phyloP scores from a whole-genome alignment of 2,113 vertebrate genomes.

The Toxotes jaculatrix region DNA sequence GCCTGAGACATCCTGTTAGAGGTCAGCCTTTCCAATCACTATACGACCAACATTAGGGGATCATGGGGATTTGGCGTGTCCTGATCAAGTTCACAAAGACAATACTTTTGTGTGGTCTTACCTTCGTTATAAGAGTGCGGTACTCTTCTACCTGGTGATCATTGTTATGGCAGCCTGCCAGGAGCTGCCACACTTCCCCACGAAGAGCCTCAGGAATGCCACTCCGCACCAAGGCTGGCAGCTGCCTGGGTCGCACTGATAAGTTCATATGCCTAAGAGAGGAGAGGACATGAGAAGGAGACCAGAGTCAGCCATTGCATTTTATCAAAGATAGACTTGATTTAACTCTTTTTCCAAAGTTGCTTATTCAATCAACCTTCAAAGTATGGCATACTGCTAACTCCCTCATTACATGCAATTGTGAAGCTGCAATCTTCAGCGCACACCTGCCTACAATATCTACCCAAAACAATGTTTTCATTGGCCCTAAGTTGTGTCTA shows the following conservation, averaged over 20 bases:
- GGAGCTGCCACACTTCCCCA: conserved; percentile 98
- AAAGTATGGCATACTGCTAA: background rate
- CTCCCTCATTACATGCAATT: background rate
- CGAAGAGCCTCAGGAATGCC: conserved; percentile 96
- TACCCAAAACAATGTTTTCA: conserved; percentile 4
- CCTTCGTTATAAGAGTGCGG: conserved; percentile 98
- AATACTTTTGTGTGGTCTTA: conserved; percentile 69
- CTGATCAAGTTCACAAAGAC: background rate
- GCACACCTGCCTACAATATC: background rate
- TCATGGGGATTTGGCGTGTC: background rate
- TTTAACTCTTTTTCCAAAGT: background rate
- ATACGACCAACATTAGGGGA: background rate
- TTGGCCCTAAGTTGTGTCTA: background rate
- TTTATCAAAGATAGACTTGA: background rate
- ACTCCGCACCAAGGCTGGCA: conserved; percentile 92
- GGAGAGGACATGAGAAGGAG: background rate
- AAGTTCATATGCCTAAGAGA: conserved; percentile 93
- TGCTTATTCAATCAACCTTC: background rate
- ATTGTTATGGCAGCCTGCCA: conserved; percentile 98
- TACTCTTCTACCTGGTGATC: conserved; percentile 98
- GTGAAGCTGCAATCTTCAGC: background rate
- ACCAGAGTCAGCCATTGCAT: background rate
- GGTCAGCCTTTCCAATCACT: background rate
- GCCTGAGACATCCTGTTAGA: background rate
- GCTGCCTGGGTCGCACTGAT: conserved; percentile 92